Base-by-base conservation (phyloP, 2,888 invertebrate species). In the Heteromyza rotundicornis region DNA sequence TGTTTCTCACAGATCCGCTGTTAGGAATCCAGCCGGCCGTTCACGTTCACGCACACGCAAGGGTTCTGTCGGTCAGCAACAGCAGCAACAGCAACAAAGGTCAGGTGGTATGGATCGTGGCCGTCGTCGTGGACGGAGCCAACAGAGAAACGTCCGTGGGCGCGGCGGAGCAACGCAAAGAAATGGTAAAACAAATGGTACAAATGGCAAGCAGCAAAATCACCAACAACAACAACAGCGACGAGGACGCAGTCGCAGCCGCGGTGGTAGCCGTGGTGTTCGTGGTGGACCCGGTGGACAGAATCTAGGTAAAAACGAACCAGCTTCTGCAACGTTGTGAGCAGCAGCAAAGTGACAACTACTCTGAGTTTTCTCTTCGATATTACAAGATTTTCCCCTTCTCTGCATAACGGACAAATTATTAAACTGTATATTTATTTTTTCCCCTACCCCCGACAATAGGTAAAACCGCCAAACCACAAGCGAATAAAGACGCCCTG, bases 401-500 rank as follows among this genome's bases (percentile, higher is more conserved):
- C 19, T 20, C 7, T 50, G 17, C 19, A 19, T 20, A 22, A 24
- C 44, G 16, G 8, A 44, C n/a, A 1, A 40, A 24, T 24, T 23
- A 20, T 54, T 16, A 59, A 60, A 61, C 64, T n/a, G 53, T 50
- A 62, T 60, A 22, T 55, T 57, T 50, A 60, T 52, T 19, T 54
- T 32, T 52, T 16, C 16, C 2, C 51, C 47, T 51, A 51, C n/a
- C 19, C 20, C 14, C 22, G 17, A 12, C 49, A 47, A 1, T 68
- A 77, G 82, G 76, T 60, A 77, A 73, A 57, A 60, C 64, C 54
- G 32, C 63, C 16, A 68, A 64, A 40, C 53, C 50, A 5, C 66
- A 64, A 10, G 12, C 54, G 0, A 86, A 86, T 1, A 87, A 85
- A 60, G 90, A 90, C 67, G 86, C 89, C 73, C 77, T 91, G 58